Evolutionary conservation across 2,113 vertebrate species (phyloP).

Genomic region (Aegypius monachus): DNA sequence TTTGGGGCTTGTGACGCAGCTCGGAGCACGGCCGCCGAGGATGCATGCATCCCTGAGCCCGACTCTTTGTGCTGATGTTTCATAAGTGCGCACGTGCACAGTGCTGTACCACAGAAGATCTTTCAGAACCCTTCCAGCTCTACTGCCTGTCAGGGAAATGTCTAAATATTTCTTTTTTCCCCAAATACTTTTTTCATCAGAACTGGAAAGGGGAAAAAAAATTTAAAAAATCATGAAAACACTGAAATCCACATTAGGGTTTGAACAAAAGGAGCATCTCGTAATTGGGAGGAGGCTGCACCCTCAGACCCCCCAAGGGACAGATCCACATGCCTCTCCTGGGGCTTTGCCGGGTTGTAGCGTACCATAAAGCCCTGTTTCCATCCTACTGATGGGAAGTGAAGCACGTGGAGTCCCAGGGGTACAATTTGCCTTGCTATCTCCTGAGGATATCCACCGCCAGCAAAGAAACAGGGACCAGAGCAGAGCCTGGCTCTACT

Average conservation of each 20-base stretch:
- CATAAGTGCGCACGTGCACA: neutral
- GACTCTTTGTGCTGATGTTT: neutral
- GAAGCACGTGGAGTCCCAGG: neutral
- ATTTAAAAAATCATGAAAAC: neutral
- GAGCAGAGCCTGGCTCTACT: neutral
- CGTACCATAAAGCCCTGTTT: rapidly evolving
- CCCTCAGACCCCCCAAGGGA: neutral
- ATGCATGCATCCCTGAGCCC: rapidly evolving
- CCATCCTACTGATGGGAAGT: neutral
- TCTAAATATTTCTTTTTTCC: conserved; percentile 18
- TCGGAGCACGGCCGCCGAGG: neutral
- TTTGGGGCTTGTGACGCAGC: rapidly evolving
- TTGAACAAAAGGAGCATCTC: neutral
- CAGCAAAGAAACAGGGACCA: neutral
- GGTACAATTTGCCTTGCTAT: neutral
- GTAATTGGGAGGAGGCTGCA: neutral
- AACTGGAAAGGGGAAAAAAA: neutral
- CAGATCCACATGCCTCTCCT: rapidly evolving
- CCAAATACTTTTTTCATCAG: neutral
- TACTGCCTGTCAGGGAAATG: neutral
- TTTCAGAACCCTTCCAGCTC: neutral
- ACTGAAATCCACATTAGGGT: neutral
- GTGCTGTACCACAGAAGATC: neutral
- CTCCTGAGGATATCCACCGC: neutral
- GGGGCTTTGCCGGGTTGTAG: neutral